phyloP scores from a whole-genome alignment of 92 coral and sea anemone genomes.

The Isaurus tuberculatus region DNA sequence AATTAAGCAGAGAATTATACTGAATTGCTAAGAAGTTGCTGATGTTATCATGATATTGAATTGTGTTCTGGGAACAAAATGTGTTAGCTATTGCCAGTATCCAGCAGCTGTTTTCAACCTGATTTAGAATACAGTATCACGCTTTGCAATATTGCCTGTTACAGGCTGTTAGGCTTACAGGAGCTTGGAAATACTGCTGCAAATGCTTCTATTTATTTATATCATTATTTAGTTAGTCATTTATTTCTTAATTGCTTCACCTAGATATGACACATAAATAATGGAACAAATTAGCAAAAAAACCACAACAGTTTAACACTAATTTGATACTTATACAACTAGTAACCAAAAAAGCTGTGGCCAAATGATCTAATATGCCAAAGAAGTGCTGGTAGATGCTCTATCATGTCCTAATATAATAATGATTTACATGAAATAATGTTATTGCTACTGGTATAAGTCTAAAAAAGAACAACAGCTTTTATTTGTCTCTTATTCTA shows the following conservation, averaged over 20 bases:
- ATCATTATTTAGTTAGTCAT: background rate
- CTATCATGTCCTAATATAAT: conserved; percentile 8
- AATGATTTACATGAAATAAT: background rate
- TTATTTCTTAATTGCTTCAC: background rate
- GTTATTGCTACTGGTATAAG: conserved; percentile 1
- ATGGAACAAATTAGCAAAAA: conserved; percentile 6
- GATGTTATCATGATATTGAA: background rate
- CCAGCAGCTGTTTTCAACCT: conserved; percentile 7
- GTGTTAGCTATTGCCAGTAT: background rate
- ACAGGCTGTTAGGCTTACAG: background rate
- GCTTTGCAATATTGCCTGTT: background rate
- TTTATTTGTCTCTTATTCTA: conserved; percentile 5
- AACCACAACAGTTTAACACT: no score
- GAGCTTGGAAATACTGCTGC: conserved; percentile 6
- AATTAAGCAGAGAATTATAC: background rate
- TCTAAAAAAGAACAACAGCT: background rate
- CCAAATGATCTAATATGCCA: conserved; percentile 2
- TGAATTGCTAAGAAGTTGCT: conserved; percentile 4
- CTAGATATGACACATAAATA: background rate
- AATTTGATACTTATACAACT: background rate
- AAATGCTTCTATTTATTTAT: background rate
- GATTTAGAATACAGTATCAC: conserved; percentile 3
- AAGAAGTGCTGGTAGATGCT: conserved; percentile 8
- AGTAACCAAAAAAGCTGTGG: conserved; percentile 1
- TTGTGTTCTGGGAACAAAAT: background rate